A percentile compares a stretch with the other conserved stretches of the same genome.
phyloP scores from a whole-genome alignment of 2,888 invertebrate species.

The Labia minor region DNA sequence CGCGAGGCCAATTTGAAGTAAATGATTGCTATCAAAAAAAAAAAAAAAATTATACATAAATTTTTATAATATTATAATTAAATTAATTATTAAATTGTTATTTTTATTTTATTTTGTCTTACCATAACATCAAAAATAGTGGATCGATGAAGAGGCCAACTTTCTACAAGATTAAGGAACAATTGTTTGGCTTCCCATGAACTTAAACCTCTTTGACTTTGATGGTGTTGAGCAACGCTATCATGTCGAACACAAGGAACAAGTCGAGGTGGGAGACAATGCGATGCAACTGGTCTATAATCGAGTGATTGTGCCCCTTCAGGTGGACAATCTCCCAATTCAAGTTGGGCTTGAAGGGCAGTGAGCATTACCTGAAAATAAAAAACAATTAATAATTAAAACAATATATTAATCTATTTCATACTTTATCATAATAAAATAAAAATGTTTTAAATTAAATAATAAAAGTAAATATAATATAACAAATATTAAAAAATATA shows the following conservation, averaged over 20 bases:
- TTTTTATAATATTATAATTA: neutral
- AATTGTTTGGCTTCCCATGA: conserved; percentile 81
- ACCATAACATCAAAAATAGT: conserved; percentile 93
- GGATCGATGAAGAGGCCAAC: conserved; percentile 86
- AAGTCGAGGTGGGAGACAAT: conserved; percentile 73
- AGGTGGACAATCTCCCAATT: conserved; percentile 63
- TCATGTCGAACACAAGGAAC: conserved; percentile 67
- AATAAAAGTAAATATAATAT: conserved; percentile 9
- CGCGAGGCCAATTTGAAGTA: conserved; percentile 89
- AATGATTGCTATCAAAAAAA: conserved; percentile 68
- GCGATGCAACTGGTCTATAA: conserved; percentile 58
- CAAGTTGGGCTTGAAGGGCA: conserved; percentile 85
- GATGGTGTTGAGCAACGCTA: conserved; percentile 82
- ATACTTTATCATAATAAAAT: neutral
- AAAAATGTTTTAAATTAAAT: too few species aligned
- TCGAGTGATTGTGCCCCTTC: conserved; percentile 47
- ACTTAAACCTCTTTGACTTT: conserved; percentile 76
- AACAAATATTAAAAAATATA: too few species aligned
- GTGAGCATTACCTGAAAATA: conserved; percentile 76
- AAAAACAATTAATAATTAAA: neutral
- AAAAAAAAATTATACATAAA: conserved; percentile 18
- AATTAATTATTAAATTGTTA: too few species aligned
- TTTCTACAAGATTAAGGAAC: conserved; percentile 82
- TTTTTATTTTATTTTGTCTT: conserved; percentile 33
- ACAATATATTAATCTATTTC: too few species aligned